These are phyloP conservation scores for Lineus longissimus DNA, from an alignment of 1,140 invertebrate genomes.

Conservation along the genomic window DNA sequence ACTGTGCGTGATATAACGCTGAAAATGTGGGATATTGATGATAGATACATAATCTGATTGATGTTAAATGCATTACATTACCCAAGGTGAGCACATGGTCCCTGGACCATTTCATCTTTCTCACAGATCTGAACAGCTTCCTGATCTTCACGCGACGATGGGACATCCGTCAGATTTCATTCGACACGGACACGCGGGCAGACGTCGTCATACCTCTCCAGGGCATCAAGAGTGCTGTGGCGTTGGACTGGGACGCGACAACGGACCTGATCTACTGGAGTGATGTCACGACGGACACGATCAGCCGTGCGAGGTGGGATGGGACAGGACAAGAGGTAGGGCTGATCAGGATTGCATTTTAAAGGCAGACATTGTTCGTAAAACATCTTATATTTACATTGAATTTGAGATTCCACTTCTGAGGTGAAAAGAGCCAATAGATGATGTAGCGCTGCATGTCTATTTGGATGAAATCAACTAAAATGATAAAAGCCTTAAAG, in stretches of 20 bases:
- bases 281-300: slow-evolving; percentile 75
- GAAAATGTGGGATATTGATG: no score
- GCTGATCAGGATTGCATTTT: slow-evolving; percentile 55
- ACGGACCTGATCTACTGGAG: slow-evolving; percentile 84
- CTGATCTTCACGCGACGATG: slow-evolving; percentile 77
- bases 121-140: slow-evolving; percentile 66
- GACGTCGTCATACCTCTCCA: slow-evolving; percentile 56
- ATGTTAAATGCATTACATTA: no score
- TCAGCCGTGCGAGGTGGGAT: slow-evolving; percentile 72
- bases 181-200: slow-evolving; percentile 68
- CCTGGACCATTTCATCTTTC: background rate
- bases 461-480: no score
- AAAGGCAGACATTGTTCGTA: background rate
- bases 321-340: slow-evolving; percentile 67
- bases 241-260: slow-evolving; percentile 82
- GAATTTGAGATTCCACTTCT: no score
- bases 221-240: slow-evolving; percentile 60
- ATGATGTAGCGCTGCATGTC: no score
- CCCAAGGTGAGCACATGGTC: no score
- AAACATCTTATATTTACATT: no score
- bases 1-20: no score
- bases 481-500: no score
- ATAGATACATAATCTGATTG: no score
- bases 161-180: slow-evolving; percentile 63
- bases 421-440: no score